Conservation (phyloP, 2,888 invertebrate species). For the Pomacea canaliculata region DNA sequence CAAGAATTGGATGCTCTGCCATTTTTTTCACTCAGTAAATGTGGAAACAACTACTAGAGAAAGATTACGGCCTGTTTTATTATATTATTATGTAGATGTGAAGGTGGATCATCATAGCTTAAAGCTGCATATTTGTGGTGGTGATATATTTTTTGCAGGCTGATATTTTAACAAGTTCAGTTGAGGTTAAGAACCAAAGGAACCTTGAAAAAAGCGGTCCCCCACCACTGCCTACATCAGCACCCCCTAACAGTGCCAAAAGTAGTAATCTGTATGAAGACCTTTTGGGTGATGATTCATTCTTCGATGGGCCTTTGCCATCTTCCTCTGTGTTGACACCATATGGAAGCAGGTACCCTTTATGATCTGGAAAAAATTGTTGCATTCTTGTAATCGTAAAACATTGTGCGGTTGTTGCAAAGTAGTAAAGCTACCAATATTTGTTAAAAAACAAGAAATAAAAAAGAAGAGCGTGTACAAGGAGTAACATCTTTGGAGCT, state of each 20-base stretch:
- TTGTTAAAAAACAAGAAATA: no score
- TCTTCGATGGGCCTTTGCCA: conserved; percentile 61
- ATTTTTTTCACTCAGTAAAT: no score
- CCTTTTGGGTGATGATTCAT: conserved; percentile 58
- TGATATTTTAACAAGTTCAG: conserved; percentile 27
- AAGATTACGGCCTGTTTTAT: no score
- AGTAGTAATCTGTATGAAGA: conserved; percentile 1
- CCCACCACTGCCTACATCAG: conserved; percentile 14
- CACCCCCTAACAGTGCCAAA: conserved; percentile 12
- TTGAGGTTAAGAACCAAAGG: conserved; percentile 49
- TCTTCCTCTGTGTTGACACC: not conserved
- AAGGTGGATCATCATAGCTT: no score
- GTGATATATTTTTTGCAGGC: not conserved
- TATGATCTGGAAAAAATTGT: not conserved
- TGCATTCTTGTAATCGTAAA: no score
- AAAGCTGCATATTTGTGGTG: no score
- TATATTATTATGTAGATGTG: no score
- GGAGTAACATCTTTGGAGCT: not conserved
- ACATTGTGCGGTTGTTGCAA: no score
- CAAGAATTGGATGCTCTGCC: no score
- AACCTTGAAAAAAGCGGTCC: conserved; percentile 37
- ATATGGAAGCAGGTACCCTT: conserved; percentile 8
- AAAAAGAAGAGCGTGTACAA: no score
- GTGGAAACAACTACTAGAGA: no score
- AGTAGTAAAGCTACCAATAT: no score